Evolutionary conservation across 2,113 vertebrate genomes (phyloP), one percentile per base, ranked within the genome.

Genomic region (Notarius quadriscutis): DNA sequence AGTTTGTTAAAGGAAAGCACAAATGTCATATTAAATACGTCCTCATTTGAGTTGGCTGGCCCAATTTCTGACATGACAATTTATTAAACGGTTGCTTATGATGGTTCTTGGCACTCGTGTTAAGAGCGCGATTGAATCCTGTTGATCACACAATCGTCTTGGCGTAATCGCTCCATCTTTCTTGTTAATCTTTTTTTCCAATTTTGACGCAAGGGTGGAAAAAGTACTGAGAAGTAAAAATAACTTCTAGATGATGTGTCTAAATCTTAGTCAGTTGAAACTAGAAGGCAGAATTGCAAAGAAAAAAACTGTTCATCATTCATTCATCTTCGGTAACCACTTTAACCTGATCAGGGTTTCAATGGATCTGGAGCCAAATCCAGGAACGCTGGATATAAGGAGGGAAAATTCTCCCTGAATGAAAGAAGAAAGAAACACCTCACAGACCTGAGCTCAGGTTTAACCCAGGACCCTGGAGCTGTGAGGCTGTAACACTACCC

Each of bases 1-100:
- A 63, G 74, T 89, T 84, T 81, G 15, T 75, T 81, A 48, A 18
- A 86, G 85, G 48, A 78, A 84, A 72, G 67, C 62, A 60, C 20
- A 30, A 57, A 74, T 48, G 10, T 85, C 77, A 60, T 81, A 77
- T 10, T 81, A 41, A 81, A 81, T 20, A 60, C 9, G 18, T 6
- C 78, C 55, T 34, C 53, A 2, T 60, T 75, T 17, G 22, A 62
- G n/a, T 77, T 6, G 34, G 5, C 71, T 60, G 27, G 48, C 85
- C 65, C 50, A 69, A 20, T 81, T 69, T 53, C 85, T 69, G 55
- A 48, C n/a, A n/a, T 17, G 50, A 51, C 18, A 4, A 14, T 71
- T 86, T 81, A 81, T 86, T 86, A 57, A 67, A 25, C 14, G 22
- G 55, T 41, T 30, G 9, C 15, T 7, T 25, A 57, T 62, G 57